These are phyloP conservation scores for Anagyrus pseudococci DNA, from an alignment of 2,888 invertebrate genomes.

Conservation along the genomic window DNA sequence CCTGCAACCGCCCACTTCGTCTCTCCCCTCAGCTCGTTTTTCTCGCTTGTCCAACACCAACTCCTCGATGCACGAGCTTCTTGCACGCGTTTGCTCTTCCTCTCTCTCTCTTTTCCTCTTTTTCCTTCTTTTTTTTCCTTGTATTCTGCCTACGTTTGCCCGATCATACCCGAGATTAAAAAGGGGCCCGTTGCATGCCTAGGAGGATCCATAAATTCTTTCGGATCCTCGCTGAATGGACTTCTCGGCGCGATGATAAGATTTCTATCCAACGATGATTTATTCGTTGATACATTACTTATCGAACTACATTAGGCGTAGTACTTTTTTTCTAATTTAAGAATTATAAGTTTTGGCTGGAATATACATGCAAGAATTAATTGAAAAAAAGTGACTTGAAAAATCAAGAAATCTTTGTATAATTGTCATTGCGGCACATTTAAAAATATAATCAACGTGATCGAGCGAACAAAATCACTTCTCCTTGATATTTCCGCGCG, in stretches of 20 bases:
- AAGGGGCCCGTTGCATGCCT: slow-evolving; percentile 11
- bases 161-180: slow-evolving; percentile 27
- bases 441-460: neutral
- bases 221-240: neutral
- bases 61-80: too few relatives aligned
- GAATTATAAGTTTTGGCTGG: too few relatives aligned
- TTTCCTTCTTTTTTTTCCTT: slow-evolving; percentile 8
- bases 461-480: neutral
- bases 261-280: slow-evolving; percentile 25
- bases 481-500: neutral
- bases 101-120: too few relatives aligned
- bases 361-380: too few relatives aligned
- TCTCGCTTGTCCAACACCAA: too few relatives aligned
- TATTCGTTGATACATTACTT: slow-evolving; percentile 34
- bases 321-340: too few relatives aligned
- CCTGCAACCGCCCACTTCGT: neutral
- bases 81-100: slow-evolving; percentile 2
- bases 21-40: too few relatives aligned
- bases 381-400: neutral
- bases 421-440: neutral
- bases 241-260: slow-evolving; percentile 17
- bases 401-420: neutral
- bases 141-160: slow-evolving; percentile 6
- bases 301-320: too few relatives aligned
- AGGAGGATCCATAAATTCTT: slow-evolving; percentile 31